Evolutionary conservation across 2,113 vertebrate genomes (phyloP).

Genomic region (Mellivora capensis): DNA sequence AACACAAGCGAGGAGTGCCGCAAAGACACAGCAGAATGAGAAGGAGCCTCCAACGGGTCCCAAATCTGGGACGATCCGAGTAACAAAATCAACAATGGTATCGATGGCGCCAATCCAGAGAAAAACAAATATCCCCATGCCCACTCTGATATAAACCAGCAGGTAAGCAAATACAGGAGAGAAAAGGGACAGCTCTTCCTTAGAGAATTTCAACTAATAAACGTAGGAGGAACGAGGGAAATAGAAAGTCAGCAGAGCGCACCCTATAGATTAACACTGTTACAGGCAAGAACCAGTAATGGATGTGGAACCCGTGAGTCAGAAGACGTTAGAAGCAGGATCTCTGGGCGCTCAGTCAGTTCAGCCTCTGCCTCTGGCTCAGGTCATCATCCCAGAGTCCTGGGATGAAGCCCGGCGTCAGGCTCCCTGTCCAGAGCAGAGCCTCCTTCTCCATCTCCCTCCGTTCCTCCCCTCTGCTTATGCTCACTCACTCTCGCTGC

Average conservation of each 20-base stretch:
- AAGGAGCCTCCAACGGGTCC: neutral
- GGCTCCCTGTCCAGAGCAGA: neutral
- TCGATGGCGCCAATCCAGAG: neutral
- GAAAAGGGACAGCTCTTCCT: neutral
- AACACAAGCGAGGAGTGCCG: neutral
- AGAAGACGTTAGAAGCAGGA: neutral
- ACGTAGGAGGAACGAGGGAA: neutral
- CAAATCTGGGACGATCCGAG: neutral
- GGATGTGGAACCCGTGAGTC: accelerated
- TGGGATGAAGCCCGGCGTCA: neutral
- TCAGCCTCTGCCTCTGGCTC: neutral
- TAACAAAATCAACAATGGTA: neutral
- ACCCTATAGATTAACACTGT: accelerated
- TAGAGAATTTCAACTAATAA: neutral
- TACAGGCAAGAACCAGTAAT: neutral
- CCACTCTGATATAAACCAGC: neutral
- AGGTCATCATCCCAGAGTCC: neutral
- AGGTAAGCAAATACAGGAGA: neutral
- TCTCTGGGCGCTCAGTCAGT: neutral
- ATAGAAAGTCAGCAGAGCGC: neutral
- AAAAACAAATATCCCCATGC: neutral
- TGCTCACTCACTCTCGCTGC: neutral
- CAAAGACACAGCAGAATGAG: neutral
- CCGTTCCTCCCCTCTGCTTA: neutral
- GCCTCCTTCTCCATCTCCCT: neutral